Base-by-base conservation (phyloP, 2,888 invertebrate genomes). In the Strigamia crassipes region DNA sequence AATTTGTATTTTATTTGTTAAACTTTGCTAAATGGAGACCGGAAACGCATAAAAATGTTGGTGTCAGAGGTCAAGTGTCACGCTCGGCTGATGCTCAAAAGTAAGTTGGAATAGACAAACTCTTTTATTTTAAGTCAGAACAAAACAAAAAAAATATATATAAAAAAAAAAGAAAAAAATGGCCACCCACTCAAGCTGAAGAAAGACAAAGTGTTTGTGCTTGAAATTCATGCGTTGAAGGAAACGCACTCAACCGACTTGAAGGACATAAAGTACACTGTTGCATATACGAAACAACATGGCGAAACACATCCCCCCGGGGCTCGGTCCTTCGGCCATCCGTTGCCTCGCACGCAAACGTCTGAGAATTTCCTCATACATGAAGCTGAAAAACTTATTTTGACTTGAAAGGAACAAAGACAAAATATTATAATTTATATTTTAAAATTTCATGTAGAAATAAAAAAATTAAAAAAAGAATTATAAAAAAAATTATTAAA, bases 321-420 rank as follows among this genome's bases (percentile, higher is more conserved):
- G 61, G 61, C 61, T 66, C 61, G 21, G 61, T 66, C 61, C 61
- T 66, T 23, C 21, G 61, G 61, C 61, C 23, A 66, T 66, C 61
- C 21, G 21, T 66, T 66, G 23, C 61, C n/a, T 23, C 18, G 61
- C 61, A 66, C 61, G 61, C 61, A 66, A 66, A 66, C 61, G 6
- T 66, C 61, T 66, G 61, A 66, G 61, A 66, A 66, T 66, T 66
- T 66, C 61, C 61, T 66, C 61, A 66, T 66, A 66, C 61, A 66
- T 23, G 61, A 66, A 66, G 61, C 18, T 51, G 2, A 13, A 51
- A 51, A 51, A 51, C 15, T 18, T 51, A 15, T 15, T 15, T 13
- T 3, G n/a, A 51, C 10, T 51, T 51, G 2, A 51, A 51, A 51
- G 18, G 18, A 18, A 51, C 51, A 51, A 18, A 18, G 51, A 18